Evolutionary conservation across 2,797 vertebrate species (phyloP), one percentile per base, ranked within the genome.

Genomic region (Etheostoma perlongum): DNA sequence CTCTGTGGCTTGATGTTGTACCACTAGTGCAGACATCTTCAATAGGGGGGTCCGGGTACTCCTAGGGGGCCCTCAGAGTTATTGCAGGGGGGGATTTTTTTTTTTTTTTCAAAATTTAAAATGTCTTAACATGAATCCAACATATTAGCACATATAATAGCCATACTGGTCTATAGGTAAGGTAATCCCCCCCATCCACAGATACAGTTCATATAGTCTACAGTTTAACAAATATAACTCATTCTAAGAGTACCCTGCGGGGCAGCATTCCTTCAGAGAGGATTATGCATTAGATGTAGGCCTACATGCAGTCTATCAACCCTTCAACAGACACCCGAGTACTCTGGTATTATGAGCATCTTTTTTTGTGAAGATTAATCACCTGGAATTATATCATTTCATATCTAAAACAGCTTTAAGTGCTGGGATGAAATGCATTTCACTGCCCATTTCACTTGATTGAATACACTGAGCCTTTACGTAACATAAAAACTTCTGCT

Each of bases 371-470:
- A 76, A 74, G 73, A 88, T 69, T 44, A 88, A 84, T 90, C 65
- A 66, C 48, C 42, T 48, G 48, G 69, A 85, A 83, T 88, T n/a
- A 83, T 67, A 67, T 76, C 54, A 72, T 46, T 70, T 83, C 62
- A 72, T 78, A 79, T 82, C 72, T 70, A 25, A 66, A 59, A 67
- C 25, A 0, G 81, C 77, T 62, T 89, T 89, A 54, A 85, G 49
- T 21, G 57, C 47, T 6, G 15, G 54, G 59, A 76, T 90, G 3
- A 81, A 81, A 57, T 67, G 44, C 52, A 48, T 89, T 86, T 84
- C 74, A 81, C 74, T 81, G 71, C 25, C 66, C 80, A 74, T 88
- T 85, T 79, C 63, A 77, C 76, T 78, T 85, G 85, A 88, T 70
- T 82, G 63, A 90, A 82, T 79, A 57, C 52, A 27, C 73, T 42